Evolutionary conservation across 2,888 invertebrate species (phyloP).

Genomic region (Eulithis prunata): DNA sequence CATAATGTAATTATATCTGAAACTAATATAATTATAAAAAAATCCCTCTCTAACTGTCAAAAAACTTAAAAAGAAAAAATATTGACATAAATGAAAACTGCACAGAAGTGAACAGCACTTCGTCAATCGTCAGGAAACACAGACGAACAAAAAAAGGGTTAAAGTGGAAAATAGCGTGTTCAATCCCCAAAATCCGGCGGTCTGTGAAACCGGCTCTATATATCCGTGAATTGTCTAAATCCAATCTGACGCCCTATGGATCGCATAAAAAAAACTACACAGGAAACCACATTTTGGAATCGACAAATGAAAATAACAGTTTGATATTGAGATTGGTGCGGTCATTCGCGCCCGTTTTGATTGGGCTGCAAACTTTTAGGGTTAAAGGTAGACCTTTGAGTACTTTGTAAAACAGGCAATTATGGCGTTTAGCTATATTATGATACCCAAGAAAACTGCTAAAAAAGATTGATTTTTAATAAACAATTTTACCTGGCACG

Average conservation of each 20-base stretch:
- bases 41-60: too few species aligned
- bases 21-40: too few species aligned
- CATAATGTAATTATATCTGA: too few species aligned
- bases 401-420: too few species aligned
- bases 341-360: slow-evolving; percentile 1
- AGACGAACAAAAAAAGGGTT: slow-evolving; percentile 44
- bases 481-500: too few species aligned
- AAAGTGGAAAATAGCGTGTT: slow-evolving; percentile 17
- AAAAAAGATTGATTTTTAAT: too few species aligned
- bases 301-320: slow-evolving; percentile 10
- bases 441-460: too few species aligned
- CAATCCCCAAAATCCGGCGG: slow-evolving; percentile 57
- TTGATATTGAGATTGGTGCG: slow-evolving; percentile 10
- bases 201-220: slow-evolving; percentile 50
- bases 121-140: slow-evolving; percentile 5
- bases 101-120: too few species aligned
- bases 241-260: slow-evolving; percentile 53
- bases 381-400: too few species aligned
- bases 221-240: slow-evolving; percentile 54
- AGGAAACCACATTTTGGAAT: slow-evolving; percentile 15
- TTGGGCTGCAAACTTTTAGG: not conserved
- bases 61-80: too few species aligned
- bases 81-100: too few species aligned
- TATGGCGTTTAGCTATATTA: too few species aligned
- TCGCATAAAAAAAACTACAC: slow-evolving; percentile 16